These are phyloP conservation scores for Alcedo quadribrachys DNA, from an alignment of 2,797 vertebrate genomes.

Conservation along the genomic window DNA sequence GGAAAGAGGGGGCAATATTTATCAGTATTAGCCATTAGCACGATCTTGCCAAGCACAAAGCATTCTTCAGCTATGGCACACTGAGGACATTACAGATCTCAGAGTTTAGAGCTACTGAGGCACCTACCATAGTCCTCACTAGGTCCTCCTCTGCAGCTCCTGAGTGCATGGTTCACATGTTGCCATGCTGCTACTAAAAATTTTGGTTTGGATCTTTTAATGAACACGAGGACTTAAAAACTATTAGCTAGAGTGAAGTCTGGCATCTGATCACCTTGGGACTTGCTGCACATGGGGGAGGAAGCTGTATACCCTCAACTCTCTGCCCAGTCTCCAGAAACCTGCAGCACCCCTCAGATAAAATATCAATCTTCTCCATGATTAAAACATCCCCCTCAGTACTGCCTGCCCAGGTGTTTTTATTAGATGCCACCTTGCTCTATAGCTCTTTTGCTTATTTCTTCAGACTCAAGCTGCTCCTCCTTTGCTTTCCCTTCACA, in stretches of 20 bases:
- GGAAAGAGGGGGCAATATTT: background rate
- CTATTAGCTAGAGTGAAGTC: background rate
- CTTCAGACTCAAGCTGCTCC: background rate
- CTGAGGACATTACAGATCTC: background rate
- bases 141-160: background rate
- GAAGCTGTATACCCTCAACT: background rate
- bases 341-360: background rate
- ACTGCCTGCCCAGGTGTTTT: background rate
- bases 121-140: accelerated
- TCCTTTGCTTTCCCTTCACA: background rate
- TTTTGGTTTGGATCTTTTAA: background rate
- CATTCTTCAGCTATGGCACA: background rate
- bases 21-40: background rate
- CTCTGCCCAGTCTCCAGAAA: background rate
- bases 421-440: background rate
- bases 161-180: accelerated
- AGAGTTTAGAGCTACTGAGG: background rate
- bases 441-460: background rate
- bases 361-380: background rate
- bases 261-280: background rate
- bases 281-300: background rate
- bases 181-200: background rate
- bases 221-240: background rate
- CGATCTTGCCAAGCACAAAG: background rate
- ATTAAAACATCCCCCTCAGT: background rate